A percentile compares a stretch with the other conserved stretches of the same genome.
phyloP scores from a whole-genome alignment of 2,888 invertebrate species.

The Germaria angustata region DNA sequence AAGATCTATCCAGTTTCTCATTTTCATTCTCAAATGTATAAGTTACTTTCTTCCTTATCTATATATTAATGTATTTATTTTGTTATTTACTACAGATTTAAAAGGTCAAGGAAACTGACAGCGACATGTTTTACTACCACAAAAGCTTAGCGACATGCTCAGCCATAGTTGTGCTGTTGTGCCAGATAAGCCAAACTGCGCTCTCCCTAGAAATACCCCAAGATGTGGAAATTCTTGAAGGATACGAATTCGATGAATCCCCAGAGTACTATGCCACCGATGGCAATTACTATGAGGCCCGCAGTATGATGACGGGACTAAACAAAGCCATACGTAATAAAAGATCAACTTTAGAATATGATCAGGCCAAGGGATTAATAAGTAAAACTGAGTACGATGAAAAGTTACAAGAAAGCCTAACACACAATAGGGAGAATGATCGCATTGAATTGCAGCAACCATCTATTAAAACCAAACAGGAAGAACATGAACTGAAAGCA shows the following conservation, averaged over 20 bases:
- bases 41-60: no score
- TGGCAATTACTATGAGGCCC: constrained; percentile 72
- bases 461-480: neutral
- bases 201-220: constrained; percentile 72
- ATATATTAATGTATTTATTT: no score
- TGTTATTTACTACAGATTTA: constrained; percentile 12
- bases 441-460: constrained; percentile 41
- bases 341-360: constrained; percentile 72
- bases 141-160: constrained; percentile 27
- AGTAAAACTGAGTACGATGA: constrained; percentile 7
- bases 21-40: no score
- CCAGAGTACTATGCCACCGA: constrained; percentile 73
- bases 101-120: constrained; percentile 11
- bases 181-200: constrained; percentile 17
- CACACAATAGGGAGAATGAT: constrained; percentile 54
- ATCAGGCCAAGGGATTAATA: constrained; percentile 69
- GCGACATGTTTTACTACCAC: constrained; percentile 45
- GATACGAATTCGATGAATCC: constrained; percentile 73
- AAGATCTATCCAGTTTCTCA: no score
- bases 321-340: constrained; percentile 74
- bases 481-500: constrained; percentile 62
- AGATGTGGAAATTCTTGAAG: constrained; percentile 76
- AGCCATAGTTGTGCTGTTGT: constrained; percentile 27
- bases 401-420: constrained; percentile 44
- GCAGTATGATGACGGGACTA: constrained; percentile 69